A percentile compares a stretch with the other conserved stretches of the same genome.
phyloP scores from a whole-genome alignment of 2,113 vertebrate species.

The Dromaius novaehollandiae region DNA sequence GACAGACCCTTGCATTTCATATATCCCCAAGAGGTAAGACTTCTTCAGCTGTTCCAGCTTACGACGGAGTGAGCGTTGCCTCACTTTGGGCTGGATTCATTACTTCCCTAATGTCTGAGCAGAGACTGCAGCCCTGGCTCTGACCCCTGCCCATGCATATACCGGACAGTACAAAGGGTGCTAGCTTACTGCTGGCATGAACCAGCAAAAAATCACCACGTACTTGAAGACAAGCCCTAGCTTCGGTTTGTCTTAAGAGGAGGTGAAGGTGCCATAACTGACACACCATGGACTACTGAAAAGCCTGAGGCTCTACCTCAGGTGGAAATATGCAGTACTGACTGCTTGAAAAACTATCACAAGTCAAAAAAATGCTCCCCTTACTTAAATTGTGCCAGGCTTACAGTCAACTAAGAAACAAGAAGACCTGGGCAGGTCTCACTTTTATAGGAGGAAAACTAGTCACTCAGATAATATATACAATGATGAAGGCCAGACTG shows the following conservation, averaged over 20 bases:
- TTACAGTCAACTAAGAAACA: neutral
- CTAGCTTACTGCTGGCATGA: neutral
- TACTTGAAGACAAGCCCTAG: neutral
- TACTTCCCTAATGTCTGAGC: neutral
- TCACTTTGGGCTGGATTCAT: neutral
- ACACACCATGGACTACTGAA: neutral
- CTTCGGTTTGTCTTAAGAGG: neutral
- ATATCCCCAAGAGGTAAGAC: neutral
- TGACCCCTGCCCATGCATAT: neutral
- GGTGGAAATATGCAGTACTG: neutral
- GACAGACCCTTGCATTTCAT: neutral
- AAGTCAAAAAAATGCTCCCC: neutral
- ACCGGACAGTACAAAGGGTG: neutral
- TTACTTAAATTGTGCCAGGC: neutral
- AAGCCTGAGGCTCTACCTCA: neutral
- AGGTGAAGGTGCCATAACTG: neutral
- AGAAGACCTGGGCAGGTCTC: neutral
- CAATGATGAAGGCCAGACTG: neutral
- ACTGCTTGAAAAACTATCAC: neutral
- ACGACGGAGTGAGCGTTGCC: neutral
- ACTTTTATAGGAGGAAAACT: neutral
- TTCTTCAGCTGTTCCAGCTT: neutral
- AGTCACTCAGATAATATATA: neutral
- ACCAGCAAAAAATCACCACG: neutral
- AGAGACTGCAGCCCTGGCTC: neutral